These are phyloP conservation scores for Catharus fuscescens DNA, from an alignment of 2,113 vertebrate genomes.

Conservation along the genomic window DNA sequence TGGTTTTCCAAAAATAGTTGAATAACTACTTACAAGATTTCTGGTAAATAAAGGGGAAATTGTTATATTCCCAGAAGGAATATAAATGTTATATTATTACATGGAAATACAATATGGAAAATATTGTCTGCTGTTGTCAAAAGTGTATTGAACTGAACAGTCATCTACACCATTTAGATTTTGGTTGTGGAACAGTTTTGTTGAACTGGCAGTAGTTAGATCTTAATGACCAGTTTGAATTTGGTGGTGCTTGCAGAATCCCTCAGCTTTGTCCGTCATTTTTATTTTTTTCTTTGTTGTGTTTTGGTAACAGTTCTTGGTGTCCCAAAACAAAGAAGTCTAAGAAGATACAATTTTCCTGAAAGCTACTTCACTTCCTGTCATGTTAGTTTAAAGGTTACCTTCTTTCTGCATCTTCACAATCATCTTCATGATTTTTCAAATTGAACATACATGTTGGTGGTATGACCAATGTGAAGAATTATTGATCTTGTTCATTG, in stretches of 20 bases:
- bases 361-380: not conserved
- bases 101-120: not conserved
- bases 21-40: not conserved
- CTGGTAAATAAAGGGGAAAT: not conserved
- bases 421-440: not conserved
- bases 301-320: not conserved
- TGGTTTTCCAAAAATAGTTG: not conserved
- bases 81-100: too few species aligned
- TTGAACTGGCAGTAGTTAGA: not conserved
- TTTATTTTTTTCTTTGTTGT: not conserved
- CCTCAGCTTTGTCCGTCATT: not conserved
- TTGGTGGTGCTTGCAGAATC: not conserved
- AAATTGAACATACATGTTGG: rapidly evolving
- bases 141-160: not conserved
- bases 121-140: not conserved
- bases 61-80: not conserved
- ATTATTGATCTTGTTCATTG: not conserved
- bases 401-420: not conserved
- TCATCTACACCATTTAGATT: not conserved
- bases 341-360: not conserved
- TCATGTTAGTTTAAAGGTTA: not conserved
- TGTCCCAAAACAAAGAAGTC: not conserved
- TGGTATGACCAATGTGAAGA: not conserved
- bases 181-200: not conserved
- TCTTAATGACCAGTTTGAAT: not conserved